Evolutionary conservation across 2,113 vertebrate species (phyloP).

Genomic region (Numenius arquata): DNA sequence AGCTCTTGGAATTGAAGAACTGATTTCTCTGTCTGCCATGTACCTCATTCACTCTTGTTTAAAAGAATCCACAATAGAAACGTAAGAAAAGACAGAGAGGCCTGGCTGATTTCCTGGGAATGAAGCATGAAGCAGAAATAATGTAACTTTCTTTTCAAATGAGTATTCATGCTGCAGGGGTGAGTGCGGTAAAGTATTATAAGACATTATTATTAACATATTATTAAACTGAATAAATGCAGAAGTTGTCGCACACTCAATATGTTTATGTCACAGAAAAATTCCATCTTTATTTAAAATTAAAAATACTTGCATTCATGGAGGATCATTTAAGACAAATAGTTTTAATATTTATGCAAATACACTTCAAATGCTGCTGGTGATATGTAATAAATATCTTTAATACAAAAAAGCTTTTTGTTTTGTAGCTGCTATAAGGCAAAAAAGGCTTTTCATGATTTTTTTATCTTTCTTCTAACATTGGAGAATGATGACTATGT

Average conservation of each 20-base stretch:
- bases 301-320: neutral
- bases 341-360: constrained; percentile 46
- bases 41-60: neutral
- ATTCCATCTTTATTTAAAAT: constrained; percentile 43
- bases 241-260: neutral
- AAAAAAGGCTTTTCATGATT: neutral
- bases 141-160: neutral
- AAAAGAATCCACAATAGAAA: neutral
- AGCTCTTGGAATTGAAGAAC: neutral
- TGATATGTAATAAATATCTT: constrained; percentile 50
- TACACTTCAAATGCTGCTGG: neutral
- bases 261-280: constrained; percentile 6
- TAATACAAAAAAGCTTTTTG: constrained; percentile 15
- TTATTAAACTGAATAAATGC: constrained; percentile 36
- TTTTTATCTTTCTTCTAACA: constrained; percentile 12
- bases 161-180: neutral
- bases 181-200: neutral
- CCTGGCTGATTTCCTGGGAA: neutral
- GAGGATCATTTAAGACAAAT: constrained; percentile 39
- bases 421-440: neutral
- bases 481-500: neutral
- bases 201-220: neutral
- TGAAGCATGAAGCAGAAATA: constrained; percentile 15
- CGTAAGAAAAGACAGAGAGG: neutral
- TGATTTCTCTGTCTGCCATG: neutral